Conservation (phyloP, 2,113 vertebrate species). For the Indri indri region DNA sequence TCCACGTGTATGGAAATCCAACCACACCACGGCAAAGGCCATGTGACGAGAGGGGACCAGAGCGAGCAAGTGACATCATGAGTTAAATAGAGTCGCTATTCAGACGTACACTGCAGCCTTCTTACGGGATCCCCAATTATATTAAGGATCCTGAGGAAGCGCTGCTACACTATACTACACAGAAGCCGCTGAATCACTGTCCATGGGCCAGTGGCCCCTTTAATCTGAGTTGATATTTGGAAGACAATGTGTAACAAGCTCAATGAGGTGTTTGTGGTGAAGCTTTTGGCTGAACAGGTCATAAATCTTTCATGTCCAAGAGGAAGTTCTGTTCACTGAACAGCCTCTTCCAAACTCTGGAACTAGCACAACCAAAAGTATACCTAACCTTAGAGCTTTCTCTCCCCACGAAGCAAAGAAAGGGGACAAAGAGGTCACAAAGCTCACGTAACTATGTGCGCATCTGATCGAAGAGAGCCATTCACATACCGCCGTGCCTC, state of each 20-base stretch:
- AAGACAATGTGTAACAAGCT: conserved; percentile 35
- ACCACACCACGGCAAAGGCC: conserved; percentile 64
- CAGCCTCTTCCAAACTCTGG: not conserved
- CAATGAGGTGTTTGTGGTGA: conserved; percentile 48
- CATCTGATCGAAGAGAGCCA: not conserved
- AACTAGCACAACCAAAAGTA: conserved; percentile 1
- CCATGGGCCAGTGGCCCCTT: conserved; percentile 64
- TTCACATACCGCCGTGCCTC: not conserved
- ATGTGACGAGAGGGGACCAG: conserved; percentile 76
- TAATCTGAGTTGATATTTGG: conserved; percentile 66
- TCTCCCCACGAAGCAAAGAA: not conserved
- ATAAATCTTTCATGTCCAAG: conserved; percentile 23
- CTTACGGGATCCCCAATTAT: conserved; percentile 86
- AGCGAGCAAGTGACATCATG: conserved; percentile 84
- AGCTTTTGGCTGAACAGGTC: conserved; percentile 9
- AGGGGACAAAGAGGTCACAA: conserved; percentile 32
- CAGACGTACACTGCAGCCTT: conserved; percentile 77
- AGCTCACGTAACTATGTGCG: not conserved
- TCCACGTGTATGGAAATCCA: conserved; percentile 79
- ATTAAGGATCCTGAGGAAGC: conserved; percentile 72
- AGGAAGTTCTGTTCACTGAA: not conserved
- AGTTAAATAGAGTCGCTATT: conserved; percentile 83
- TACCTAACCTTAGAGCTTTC: not conserved
- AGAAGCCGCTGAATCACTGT: conserved; percentile 60
- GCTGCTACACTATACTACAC: conserved; percentile 75